Conservation (phyloP, 2,113 vertebrate genomes). For the Isurus oxyrinchus region DNA sequence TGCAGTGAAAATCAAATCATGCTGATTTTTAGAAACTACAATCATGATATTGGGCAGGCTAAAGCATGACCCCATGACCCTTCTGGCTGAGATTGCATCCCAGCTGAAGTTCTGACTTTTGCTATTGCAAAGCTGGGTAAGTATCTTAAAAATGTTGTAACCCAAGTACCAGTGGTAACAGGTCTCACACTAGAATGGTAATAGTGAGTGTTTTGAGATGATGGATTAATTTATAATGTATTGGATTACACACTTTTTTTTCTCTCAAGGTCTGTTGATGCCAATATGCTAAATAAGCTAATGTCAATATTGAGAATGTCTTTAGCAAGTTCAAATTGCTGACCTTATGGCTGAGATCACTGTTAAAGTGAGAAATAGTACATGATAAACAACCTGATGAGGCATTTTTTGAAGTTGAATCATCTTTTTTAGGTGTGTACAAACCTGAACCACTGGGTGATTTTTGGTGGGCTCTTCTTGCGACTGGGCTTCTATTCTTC, state of each 20-base stretch:
- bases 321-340: background rate
- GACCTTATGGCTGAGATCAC: background rate
- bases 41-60: background rate
- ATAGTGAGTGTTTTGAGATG: background rate
- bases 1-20: background rate
- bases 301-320: background rate
- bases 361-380: background rate
- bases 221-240: background rate
- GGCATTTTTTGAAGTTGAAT: background rate
- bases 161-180: background rate
- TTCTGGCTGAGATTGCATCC: background rate
- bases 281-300: background rate
- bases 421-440: conserved; percentile 72
- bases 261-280: background rate
- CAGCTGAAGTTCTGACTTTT: background rate
- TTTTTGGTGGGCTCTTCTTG: conserved; percentile 91
- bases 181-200: background rate
- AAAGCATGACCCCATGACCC: background rate
- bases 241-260: background rate
- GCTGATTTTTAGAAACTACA: background rate
- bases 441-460: conserved; percentile 83
- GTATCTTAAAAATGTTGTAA: background rate
- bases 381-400: background rate
- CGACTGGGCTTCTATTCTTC: conserved; percentile 89
- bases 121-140: background rate